phyloP scores from a whole-genome alignment of 2,797 vertebrate genomes.

The Peromyscus melanophrys region DNA sequence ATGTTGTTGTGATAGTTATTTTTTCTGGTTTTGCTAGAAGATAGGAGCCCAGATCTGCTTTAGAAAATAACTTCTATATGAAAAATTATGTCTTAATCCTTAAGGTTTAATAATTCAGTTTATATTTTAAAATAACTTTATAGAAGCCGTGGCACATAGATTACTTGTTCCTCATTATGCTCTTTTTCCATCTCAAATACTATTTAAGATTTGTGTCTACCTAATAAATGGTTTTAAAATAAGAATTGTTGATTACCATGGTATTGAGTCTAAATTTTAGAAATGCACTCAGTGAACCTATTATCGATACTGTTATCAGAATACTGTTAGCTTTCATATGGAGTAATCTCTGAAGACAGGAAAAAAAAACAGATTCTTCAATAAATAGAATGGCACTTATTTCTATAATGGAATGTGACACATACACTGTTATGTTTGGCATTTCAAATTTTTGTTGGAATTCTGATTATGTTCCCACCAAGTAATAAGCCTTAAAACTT shows the following conservation, averaged over 20 bases:
- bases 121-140: not conserved
- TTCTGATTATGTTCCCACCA: conserved; percentile 25
- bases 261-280: not conserved
- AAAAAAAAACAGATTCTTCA: not conserved
- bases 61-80: not conserved
- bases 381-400: not conserved
- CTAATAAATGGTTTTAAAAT: conserved; percentile 20
- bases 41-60: not conserved
- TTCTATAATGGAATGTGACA: conserved; percentile 28
- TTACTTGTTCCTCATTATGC: not conserved
- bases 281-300: not conserved
- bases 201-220: conserved; percentile 32
- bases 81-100: not conserved
- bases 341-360: not conserved
- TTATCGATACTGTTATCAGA: not conserved
- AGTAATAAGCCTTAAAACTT: conserved; percentile 9
- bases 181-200: not conserved
- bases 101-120: conserved; percentile 40
- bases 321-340: conserved; percentile 44
- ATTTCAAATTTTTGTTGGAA: not conserved
- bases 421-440: not conserved
- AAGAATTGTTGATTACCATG: not conserved
- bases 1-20: not conserved
- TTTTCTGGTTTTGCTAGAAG: conserved; percentile 39
- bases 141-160: not conserved